These are phyloP conservation scores for Platygyra sinensis DNA, from an alignment of 64 coral and sea anemone species.

Conservation along the genomic window DNA sequence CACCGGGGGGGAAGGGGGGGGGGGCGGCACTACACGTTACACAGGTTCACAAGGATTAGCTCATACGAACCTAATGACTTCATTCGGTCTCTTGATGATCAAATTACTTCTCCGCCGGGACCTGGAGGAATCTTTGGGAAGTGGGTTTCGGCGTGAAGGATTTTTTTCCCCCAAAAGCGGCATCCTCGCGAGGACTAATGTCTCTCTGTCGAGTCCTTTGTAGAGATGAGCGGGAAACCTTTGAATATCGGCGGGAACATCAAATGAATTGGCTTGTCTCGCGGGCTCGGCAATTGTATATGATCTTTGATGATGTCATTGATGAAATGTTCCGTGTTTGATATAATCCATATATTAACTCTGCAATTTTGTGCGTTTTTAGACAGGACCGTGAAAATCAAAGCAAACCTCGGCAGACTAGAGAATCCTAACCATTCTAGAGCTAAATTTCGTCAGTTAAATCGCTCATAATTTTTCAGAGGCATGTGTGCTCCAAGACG, in stretches of 20 bases:
- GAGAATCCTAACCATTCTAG: not conserved
- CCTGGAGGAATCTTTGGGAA: slow-evolving; percentile 73
- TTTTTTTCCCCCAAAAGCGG: slow-evolving; percentile 81
- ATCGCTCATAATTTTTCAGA: not conserved
- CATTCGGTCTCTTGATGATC: slow-evolving; percentile 90
- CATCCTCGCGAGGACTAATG: slow-evolving; percentile 35
- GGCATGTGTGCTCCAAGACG: not conserved
- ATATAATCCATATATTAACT: not conserved
- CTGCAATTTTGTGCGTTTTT: not conserved
- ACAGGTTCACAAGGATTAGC: slow-evolving; percentile 75
- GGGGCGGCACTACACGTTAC: not conserved
- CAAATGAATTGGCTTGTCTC: not conserved
- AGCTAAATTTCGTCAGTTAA: not conserved
- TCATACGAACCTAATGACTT: slow-evolving; percentile 86
- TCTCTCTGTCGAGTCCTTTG: not conserved
- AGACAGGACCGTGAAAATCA: not conserved
- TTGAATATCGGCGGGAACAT: slow-evolving; percentile 81
- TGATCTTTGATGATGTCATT: not conserved
- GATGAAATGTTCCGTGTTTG: too few relatives aligned
- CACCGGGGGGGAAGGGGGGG: too few relatives aligned
- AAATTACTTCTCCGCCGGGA: slow-evolving; percentile 83
- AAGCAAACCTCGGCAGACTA: not conserved
- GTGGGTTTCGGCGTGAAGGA: slow-evolving; percentile 38
- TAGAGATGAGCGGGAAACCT: slow-evolving; percentile 48
- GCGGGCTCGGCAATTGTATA: slow-evolving; percentile 23